phyloP scores from a whole-genome alignment of 2,113 vertebrate genomes.

The Mungos mungo region DNA sequence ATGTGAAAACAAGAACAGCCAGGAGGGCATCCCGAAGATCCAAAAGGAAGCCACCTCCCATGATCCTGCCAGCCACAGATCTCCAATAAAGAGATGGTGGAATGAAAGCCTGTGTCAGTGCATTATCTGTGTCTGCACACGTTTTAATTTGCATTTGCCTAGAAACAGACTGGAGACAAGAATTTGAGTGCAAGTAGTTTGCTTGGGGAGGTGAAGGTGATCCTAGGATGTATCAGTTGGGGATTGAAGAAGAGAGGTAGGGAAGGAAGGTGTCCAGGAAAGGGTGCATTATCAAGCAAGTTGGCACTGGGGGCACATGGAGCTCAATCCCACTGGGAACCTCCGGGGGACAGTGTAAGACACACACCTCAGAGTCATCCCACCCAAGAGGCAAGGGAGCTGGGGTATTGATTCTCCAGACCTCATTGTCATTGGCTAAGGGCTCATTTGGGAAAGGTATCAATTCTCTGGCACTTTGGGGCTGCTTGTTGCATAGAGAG shows the following conservation, averaged over 20 bases:
- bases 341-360: neutral
- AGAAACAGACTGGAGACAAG: neutral
- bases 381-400: neutral
- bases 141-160: neutral
- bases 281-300: neutral
- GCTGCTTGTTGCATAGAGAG: neutral
- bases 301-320: neutral
- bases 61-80: neutral
- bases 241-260: neutral
- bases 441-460: neutral
- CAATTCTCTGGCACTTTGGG: neutral
- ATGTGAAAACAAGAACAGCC: neutral
- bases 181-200: neutral
- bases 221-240: neutral
- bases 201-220: neutral
- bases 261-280: neutral
- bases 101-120: neutral
- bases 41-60: neutral
- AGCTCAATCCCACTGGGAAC: neutral
- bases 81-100: constrained; percentile 44
- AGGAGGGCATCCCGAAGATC: neutral
- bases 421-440: neutral
- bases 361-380: neutral
- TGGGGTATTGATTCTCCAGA: neutral
- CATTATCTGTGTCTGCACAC: neutral